Percentiles rank a stretch among this genome's conserved stretches.
Evolutionary conservation across 2,888 invertebrate species (phyloP).

Genomic region (Leptura quadrifasciata): DNA sequence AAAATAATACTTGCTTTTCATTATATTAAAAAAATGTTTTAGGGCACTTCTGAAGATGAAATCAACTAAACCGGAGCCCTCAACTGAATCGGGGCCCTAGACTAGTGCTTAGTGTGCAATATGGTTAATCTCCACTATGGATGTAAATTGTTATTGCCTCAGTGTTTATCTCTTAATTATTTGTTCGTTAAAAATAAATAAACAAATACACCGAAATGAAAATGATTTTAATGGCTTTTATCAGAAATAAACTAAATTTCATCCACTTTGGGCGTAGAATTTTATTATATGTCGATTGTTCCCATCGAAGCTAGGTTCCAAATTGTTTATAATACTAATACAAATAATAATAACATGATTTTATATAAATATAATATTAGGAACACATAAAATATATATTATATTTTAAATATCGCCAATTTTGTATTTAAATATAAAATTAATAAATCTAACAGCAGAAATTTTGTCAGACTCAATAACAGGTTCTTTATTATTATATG

Average conservation of each 20-base stretch:
- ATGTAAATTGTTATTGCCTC: too few species aligned
- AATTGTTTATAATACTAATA: conserved; percentile 34
- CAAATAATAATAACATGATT: conserved; percentile 25
- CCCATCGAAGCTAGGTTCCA: background rate
- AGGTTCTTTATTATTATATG: background rate
- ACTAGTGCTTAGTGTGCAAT: too few species aligned
- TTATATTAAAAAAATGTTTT: too few species aligned
- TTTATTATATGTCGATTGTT: background rate
- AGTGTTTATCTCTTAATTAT: background rate
- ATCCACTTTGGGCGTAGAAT: background rate
- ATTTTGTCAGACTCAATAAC: background rate
- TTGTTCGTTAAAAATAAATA: background rate
- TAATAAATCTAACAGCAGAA: background rate
- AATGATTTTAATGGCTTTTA: background rate
- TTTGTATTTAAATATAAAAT: conserved; percentile 1
- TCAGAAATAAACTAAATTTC: background rate
- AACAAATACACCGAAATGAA: background rate
- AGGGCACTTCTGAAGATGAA: too few species aligned
- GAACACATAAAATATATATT: conserved; percentile 19
- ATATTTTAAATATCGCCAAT: conserved; percentile 20
- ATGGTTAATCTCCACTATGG: too few species aligned
- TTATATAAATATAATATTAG: conserved; percentile 41
- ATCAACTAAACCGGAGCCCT: too few species aligned
- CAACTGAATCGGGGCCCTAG: too few species aligned
- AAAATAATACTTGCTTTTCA: too few species aligned